These are phyloP conservation scores for Amblyopsis hoosieri DNA, from an alignment of 2,797 vertebrate species.

Conservation along the genomic window DNA sequence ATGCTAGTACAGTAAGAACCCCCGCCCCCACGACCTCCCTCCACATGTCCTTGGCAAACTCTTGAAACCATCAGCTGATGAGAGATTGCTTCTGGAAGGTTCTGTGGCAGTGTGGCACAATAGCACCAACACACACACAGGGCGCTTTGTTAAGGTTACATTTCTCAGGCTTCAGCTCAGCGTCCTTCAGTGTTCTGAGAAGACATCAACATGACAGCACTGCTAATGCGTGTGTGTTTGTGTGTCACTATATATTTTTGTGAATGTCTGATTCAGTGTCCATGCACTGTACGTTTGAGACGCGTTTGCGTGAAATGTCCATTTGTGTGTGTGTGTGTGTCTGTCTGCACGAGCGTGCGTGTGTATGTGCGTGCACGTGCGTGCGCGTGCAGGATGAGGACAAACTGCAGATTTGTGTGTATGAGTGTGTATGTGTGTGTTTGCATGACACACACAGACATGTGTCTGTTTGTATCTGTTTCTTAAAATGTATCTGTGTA, in stretches of 20 bases:
- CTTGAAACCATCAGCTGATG: slow-evolving; percentile 11
- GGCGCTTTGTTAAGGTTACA: slow-evolving; percentile 19
- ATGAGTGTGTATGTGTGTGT: no score
- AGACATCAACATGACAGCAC: neutral
- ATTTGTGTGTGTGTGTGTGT: neutral
- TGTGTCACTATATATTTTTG: neutral
- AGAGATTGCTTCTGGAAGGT: slow-evolving; percentile 25
- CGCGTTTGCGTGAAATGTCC: neutral
- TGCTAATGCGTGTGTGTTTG: neutral
- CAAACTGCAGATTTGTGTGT: no score
- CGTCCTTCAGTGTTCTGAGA: slow-evolving; percentile 5
- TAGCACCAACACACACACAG: slow-evolving; percentile 16
- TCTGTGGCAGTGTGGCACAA: neutral
- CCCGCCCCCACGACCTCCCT: neutral
- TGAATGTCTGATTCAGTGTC: neutral
- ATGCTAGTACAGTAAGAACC: slow-evolving; percentile 1
- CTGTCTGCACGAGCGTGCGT: no score
- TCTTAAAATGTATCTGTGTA: neutral
- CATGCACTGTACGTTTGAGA: neutral
- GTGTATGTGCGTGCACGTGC: no score
- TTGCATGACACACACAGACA: no score
- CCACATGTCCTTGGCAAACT: neutral
- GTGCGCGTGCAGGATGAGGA: no score
- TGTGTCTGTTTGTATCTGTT: neutral
- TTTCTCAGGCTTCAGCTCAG: neutral